A percentile compares a stretch with the other conserved stretches of the same genome.
Conservation (phyloP, 2,113 vertebrate genomes). For the Sisor rabdophorus region DNA sequence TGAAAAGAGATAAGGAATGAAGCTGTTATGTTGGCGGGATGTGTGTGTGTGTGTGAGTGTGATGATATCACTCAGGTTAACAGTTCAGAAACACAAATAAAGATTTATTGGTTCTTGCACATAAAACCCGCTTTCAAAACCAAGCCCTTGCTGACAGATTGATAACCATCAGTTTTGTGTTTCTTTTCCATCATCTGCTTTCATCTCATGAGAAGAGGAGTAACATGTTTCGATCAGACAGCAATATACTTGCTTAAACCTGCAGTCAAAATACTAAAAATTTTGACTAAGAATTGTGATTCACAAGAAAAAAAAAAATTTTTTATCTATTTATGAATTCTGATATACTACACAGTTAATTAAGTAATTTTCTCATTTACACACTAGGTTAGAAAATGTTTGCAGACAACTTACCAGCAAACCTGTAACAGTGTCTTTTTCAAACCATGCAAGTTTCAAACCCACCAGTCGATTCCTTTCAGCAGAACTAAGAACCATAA, state of each 20-base stretch:
- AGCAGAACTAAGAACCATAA: no score
- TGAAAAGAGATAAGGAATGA: slow-evolving; percentile 29
- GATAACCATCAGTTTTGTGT: slow-evolving; percentile 11
- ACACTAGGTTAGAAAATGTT: no score
- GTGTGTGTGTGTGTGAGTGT: neutral
- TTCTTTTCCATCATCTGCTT: neutral
- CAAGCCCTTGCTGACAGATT: neutral
- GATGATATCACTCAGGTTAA: slow-evolving; percentile 10
- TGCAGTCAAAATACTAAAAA: neutral
- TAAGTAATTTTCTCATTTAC: no score
- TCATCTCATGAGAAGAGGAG: neutral
- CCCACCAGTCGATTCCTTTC: no score
- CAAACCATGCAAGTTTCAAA: no score
- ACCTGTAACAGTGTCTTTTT: no score
- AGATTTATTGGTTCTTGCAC: slow-evolving; percentile 2
- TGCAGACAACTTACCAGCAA: no score
- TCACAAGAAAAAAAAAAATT: no score
- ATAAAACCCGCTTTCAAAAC: neutral
- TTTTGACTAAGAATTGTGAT: neutral
- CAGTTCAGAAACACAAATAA: slow-evolving; percentile 2
- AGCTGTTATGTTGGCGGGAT: neutral
- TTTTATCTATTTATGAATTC: no score
- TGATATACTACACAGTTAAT: no score
- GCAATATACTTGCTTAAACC: neutral
- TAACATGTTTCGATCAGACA: neutral